These are phyloP conservation scores for Griposia aprilina DNA, from an alignment of 2,888 invertebrate genomes.

Conservation along the genomic window DNA sequence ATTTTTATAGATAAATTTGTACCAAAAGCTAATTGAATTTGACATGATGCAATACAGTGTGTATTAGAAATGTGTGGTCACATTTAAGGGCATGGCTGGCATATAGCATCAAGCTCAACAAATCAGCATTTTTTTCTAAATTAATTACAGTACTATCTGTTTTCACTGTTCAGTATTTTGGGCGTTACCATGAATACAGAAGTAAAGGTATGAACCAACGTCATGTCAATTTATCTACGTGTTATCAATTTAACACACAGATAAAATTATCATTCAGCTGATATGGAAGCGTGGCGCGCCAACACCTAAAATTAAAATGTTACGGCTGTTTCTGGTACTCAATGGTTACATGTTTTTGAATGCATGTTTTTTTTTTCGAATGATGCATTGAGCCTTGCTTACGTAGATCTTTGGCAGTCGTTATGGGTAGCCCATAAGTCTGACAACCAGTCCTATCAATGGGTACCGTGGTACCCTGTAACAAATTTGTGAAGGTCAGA, in stretches of 20 bases:
- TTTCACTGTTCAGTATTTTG: conserved; percentile 52
- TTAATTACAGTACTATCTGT: background rate
- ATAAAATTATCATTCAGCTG: conserved; percentile 81
- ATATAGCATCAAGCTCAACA: background rate
- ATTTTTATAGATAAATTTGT: background rate
- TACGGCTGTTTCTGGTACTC: conserved; percentile 50
- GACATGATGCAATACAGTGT: background rate
- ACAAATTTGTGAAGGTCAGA: background rate
- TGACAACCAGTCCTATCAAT: background rate
- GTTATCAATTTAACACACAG: conserved; percentile 79
- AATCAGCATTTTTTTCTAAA: background rate
- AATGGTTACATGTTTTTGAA: conserved; percentile 22
- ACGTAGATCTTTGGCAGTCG: background rate
- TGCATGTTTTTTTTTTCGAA: background rate
- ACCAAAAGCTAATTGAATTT: background rate
- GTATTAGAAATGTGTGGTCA: background rate
- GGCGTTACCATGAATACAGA: conserved; percentile 57
- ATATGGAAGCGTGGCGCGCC: conserved; percentile 72
- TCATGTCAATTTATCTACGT: conserved; percentile 78
- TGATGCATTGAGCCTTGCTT: background rate
- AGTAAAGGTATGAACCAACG: conserved; percentile 67
- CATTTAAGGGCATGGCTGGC: background rate
- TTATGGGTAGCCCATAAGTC: background rate
- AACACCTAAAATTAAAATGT: conserved; percentile 51
- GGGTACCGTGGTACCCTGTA: background rate